These are phyloP conservation scores for Reinhardtius hippoglossoides DNA, from an alignment of 2,113 vertebrate species.

Conservation along the genomic window DNA sequence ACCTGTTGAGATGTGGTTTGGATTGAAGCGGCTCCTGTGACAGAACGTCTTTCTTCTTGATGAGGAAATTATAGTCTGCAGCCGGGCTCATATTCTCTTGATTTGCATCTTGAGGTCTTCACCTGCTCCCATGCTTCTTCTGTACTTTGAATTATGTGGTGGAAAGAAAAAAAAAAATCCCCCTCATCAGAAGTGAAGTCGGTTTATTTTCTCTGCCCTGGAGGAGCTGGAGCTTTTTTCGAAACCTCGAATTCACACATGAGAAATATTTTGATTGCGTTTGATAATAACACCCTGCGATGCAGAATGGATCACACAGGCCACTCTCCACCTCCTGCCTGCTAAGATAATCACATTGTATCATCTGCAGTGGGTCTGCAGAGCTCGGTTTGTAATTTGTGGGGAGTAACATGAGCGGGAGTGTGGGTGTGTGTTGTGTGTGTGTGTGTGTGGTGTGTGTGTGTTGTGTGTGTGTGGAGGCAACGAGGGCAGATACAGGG, in stretches of 20 bases:
- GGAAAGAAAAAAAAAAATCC: conserved; percentile 2
- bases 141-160: conserved; percentile 51
- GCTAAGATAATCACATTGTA: conserved; percentile 40
- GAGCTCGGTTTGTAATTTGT: too few relatives aligned
- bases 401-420: too few relatives aligned
- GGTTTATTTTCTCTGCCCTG: conserved; percentile 63
- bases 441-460: conserved; percentile 15
- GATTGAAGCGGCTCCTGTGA: conserved; percentile 62
- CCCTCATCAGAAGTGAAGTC: conserved; percentile 53
- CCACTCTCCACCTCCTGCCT: neutral
- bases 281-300: conserved; percentile 48
- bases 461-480: conserved; percentile 27
- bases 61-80: conserved; percentile 74
- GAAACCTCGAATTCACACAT: conserved; percentile 47
- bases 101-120: conserved; percentile 72
- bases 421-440: conserved; percentile 8
- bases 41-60: conserved; percentile 64
- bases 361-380: neutral
- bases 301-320: conserved; percentile 34
- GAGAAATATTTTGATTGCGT: conserved; percentile 64
- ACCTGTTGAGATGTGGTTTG: conserved; percentile 76
- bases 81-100: conserved; percentile 52
- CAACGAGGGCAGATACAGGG: conserved; percentile 61
- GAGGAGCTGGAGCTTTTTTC: conserved; percentile 45
- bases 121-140: conserved; percentile 57